phyloP scores from a whole-genome alignment of 2,888 invertebrate species.

The Caenorhabditis wallacei region DNA sequence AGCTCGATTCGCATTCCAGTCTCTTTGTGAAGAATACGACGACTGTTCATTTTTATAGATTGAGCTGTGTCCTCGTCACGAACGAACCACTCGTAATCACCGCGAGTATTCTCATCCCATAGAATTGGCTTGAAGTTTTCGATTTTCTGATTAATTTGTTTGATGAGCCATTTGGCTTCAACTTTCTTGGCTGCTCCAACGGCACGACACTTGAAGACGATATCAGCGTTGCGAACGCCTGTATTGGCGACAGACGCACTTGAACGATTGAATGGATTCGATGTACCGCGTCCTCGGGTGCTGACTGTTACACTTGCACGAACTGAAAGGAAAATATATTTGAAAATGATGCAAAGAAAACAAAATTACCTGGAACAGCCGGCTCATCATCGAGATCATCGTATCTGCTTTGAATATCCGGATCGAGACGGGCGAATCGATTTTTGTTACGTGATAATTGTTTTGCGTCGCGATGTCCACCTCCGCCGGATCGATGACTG shows the following conservation, averaged over 20 bases:
- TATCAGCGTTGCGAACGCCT: conserved; percentile 63
- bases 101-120: conserved; percentile 49
- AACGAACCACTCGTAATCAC: conserved; percentile 71
- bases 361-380: conserved; percentile 41
- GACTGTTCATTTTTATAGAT: conserved; percentile 69
- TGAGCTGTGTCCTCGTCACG: conserved; percentile 72
- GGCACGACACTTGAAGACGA: conserved; percentile 62
- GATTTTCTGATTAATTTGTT: conserved; percentile 68
- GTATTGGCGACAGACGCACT: conserved; percentile 46
- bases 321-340: conserved; percentile 30
- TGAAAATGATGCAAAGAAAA: conserved; percentile 31
- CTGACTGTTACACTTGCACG: not conserved
- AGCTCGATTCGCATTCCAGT: conserved; percentile 69
- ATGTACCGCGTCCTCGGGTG: conserved; percentile 26
- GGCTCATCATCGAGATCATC: conserved; percentile 76
- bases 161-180: conserved; percentile 65
- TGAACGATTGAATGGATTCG: conserved; percentile 33
- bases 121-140: conserved; percentile 71
- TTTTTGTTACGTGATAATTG: conserved; percentile 64
- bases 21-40: conserved; percentile 73
- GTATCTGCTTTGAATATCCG: conserved; percentile 76
- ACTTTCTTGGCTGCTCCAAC: conserved; percentile 49
- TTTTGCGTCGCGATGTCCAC: conserved; percentile 70
- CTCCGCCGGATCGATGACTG: conserved; percentile 24
- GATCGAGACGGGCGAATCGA: conserved; percentile 73